Base-by-base conservation (phyloP, 2,797 vertebrate species). In the Lophotriccus pileatus region DNA sequence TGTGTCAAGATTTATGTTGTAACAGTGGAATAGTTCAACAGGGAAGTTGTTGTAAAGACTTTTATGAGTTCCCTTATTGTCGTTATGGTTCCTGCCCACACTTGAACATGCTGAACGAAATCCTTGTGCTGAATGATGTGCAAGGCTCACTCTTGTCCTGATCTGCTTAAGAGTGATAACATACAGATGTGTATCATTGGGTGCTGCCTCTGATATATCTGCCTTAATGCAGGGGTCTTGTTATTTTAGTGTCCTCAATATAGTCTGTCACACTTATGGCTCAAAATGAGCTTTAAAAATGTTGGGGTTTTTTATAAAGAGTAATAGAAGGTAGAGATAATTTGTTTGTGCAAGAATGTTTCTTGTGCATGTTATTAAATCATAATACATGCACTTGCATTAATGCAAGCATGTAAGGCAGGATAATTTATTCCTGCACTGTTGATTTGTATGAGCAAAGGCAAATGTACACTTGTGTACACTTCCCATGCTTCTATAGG, bases 401-500 rank as follows among this genome's bases (percentile, higher is more conserved):
- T 47, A 72, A 50, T 78, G 20, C 13, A 60, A 5, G 9, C 30
- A 14, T 27, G 6, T n/a, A 46, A 68, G 34, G 37, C 12, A 36
- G 12, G 5, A 28, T 72, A 20, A 81, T 88, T 74, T 77, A 16
- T 32, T 84, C 37, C 41, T 67, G 25, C 5, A 10, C 16, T 41
- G 39, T 32, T 53, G 39, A 52, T 74, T 56, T 52, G 30, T 18
- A 6, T 6, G 12, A 43, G 17, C 39, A 14, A 70, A 89, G 8
- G 27, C 53, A 30, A 5, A 3, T 6, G 4, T 46, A 25, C 5
- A 2, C 7, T 30, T 77, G 27, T 9, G 14, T 18, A 16, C 2
- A 0, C n/a, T 77, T 87, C 20, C 22, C 14, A 9, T 9, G 34
- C n/a, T 63, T n/a, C 36, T 32, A 6, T 0, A 11, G 10, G 14